Base-by-base conservation (phyloP, 2,113 vertebrate genomes). In the Oryzias celebensis region DNA sequence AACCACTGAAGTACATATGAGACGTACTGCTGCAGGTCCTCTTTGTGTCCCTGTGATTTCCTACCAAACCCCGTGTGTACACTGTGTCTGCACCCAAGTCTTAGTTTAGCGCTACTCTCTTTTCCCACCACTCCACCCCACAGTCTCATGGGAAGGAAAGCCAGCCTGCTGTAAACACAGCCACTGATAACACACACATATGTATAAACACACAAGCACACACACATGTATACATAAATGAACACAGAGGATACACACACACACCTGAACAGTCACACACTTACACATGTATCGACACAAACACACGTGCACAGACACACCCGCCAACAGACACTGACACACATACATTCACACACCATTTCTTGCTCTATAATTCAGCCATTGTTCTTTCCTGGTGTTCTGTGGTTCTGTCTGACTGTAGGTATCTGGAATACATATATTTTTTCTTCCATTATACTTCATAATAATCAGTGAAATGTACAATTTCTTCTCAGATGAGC, bases 81-180 rank as follows among this genome's bases (percentile, higher is more conserved):
- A 73, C 74, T 36, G 62, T 17, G 73, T 72, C 71, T 76, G 61
- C 70, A 72, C 68, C 81, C 70, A 47, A 36, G 31, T 36, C 31
- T 78, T 10, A 74, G 70, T 84, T 85, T 85, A 81, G 68, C 73
- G 54, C 43, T 62, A 5, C 14, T 28, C 59, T 60, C 12, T 3
- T 72, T 87, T 88, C 84, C 77, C 86, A 86, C 81, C 80, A 60
- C 73, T 68, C 45, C 50, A 45, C 62, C 73, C 71, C 45, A 45
- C 45, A 68, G 72, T 64, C 73, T 52, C 70, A 52, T 61, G 75
- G 78, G 80, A 76, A 73, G 83, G 70, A 82, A 86, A 82, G 56
- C 71, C 57, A 58, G 53, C 62, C n/a, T 14, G 59, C 57, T 71
- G 54, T 65, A 80, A 74, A 83, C 76, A 77, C 55, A 56, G 8